These are phyloP conservation scores for Steinernema carpocapsae DNA, from an alignment of 2,888 invertebrate species.

Conservation along the genomic window DNA sequence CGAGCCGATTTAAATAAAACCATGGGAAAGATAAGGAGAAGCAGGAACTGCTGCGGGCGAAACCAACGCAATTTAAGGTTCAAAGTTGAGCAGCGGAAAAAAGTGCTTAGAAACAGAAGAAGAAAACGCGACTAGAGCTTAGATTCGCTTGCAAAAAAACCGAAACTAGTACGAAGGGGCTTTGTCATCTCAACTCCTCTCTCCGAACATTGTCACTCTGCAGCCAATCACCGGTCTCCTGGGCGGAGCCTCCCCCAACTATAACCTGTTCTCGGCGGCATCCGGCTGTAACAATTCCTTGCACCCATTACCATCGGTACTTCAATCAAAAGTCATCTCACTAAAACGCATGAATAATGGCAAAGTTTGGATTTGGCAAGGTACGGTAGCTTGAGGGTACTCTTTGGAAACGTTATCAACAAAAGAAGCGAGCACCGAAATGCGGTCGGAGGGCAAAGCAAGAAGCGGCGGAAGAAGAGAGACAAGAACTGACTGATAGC, in stretches of 20 bases:
- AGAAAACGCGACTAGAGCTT: constrained; percentile 22
- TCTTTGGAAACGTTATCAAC: background rate
- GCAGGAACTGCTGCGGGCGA: background rate
- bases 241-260: constrained; percentile 31
- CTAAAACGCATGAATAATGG: constrained; percentile 1
- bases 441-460: background rate
- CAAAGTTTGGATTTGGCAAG: background rate
- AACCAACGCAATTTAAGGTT: background rate
- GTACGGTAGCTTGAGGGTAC: background rate
- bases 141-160: constrained; percentile 28
- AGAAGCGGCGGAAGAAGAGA: constrained; percentile 6
- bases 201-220: constrained; percentile 33
- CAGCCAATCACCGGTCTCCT: constrained; percentile 15
- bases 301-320: constrained; percentile 32
- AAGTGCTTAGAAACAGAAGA: background rate
- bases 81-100: constrained; percentile 13
- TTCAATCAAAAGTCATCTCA: constrained; percentile 14
- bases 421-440: background rate
- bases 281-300: constrained; percentile 35
- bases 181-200: constrained; percentile 32
- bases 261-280: constrained; percentile 29
- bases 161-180: constrained; percentile 33
- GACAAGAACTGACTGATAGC: too few relatives aligned
- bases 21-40: too few relatives aligned
- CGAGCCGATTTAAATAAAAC: too few relatives aligned